Evolutionary conservation across 37 sponge, comb jelly and placozoan genomes (phyloP), one percentile per base, ranked within the genome.

Genomic region (Spongia lamella): DNA sequence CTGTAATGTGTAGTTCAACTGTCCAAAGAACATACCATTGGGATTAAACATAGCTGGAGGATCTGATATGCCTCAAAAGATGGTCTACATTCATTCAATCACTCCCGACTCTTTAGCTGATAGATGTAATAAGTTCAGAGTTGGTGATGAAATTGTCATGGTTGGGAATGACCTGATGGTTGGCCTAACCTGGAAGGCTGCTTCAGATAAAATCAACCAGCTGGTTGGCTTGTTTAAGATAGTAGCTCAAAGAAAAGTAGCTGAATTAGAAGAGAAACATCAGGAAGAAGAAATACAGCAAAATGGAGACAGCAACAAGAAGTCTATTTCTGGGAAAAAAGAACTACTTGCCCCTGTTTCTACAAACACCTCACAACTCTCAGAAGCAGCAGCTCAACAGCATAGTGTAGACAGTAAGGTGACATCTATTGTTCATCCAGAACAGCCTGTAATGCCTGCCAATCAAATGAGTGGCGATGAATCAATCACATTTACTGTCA

Each of bases 111-210:
- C 79, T 32, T 62, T 83, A 26, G 87, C 92, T 27, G 83, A 37
- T 52, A 30, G 30, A 22, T 68, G 55, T 60, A 72, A 67, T 34
- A 20, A 20, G 24, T 66, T 91, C 21, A 38, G 38, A 21, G 31
- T 20, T 15, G 86, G 84, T 15, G 92, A 91, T 63, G 76, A 91
- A 66, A 56, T 90, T 21, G 78, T 90, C 7, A 84, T 90, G 90
- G 60, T 63, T 27, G 90, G 90, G 16, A 50, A 72, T 4, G 78
- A 76, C 15, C 85, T 86, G 49, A 61, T 90, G 54, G 62, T 90
- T 55, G 90, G 90, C 15, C 63, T 82, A 66, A 76, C 73, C 4
- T 53, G 71, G 25, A 35, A 63, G 22, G 76, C 79, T 34, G 90
- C 90, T 7, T 72, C 35, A 34, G 51, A 70, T 16, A 56, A 78